Evolutionary conservation across 2,797 vertebrate species (phyloP), one percentile per base, ranked within the genome.

Genomic region (Clarias pachynema): DNA sequence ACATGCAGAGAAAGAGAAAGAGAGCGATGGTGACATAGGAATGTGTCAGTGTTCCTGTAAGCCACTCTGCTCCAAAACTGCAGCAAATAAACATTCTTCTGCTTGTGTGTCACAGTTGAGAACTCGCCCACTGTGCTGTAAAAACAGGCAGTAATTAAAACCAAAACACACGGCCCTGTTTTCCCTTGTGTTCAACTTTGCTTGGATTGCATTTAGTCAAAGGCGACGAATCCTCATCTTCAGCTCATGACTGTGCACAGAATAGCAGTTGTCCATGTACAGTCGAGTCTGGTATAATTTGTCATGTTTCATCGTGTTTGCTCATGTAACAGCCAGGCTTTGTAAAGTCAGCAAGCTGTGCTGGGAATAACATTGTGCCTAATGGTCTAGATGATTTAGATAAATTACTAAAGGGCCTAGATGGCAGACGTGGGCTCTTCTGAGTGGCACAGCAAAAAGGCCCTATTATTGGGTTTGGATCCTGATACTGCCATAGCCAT

Each of bases 71-170:
- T 94, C 91, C 91, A 91, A 94, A 94, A 95, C 91, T 94, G 93
- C 92, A 94, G 93, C 94, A 95, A 94, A 95, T 95, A 94, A 95
- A 95, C 95, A 96, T 96, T 96, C 94, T 92, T 95, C 89, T 83
- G 65, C 90, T 91, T 86, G 91, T 95, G 92, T 95, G 95, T 96
- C 95, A 95, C 93, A 92, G 92, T 91, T 92, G 93, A 94, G 89
- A 84, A 86, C 88, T 93, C 86, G 91, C 94, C 93, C 93, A 91
- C 90, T 92, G 90, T 87, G 91, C 93, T 94, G 93, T 94, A 92
- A 95, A 91, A 94, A 92, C 91, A 93, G 91, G 86, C 90, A 91
- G 86, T 94, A 95, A 95, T 95, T 95, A 92, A 94, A 95, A 95
- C 94, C 94, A 94, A 94, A 93, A 94, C 82, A 90, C 88, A 84